Evolutionary conservation across 2,797 vertebrate genomes (phyloP).

Genomic region (Cuculus canorus): DNA sequence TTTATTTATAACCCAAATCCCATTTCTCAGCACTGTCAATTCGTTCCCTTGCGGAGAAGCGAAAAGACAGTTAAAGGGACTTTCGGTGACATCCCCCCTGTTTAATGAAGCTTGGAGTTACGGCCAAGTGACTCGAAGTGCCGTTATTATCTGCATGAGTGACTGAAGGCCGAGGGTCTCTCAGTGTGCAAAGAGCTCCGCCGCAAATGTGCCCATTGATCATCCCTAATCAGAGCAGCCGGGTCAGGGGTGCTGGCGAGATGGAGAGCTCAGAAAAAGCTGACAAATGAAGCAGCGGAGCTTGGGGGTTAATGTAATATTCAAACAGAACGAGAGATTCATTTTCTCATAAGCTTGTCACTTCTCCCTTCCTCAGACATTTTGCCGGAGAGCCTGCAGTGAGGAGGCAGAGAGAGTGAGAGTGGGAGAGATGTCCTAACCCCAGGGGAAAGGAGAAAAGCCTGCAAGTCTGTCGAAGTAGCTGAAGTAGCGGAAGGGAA

Average conservation of each 20-base stretch:
- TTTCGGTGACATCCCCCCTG: constrained; percentile 81
- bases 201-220: constrained; percentile 83
- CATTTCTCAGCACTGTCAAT: constrained; percentile 58
- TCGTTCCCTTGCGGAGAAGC: constrained; percentile 1
- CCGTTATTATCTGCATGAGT: constrained; percentile 86
- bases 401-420: neutral
- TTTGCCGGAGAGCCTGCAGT: neutral
- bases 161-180: constrained; percentile 78
- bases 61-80: constrained; percentile 74
- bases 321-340: constrained; percentile 71
- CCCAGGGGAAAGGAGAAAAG: neutral
- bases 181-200: constrained; percentile 75
- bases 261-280: constrained; percentile 69
- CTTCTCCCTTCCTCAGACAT: constrained; percentile 53
- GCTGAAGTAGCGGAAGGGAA: neutral
- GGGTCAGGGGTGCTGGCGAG: constrained; percentile 73
- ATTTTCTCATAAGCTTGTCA: constrained; percentile 64
- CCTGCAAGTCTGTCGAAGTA: neutral
- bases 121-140: constrained; percentile 81
- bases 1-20: constrained; percentile 64
- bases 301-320: constrained; percentile 72
- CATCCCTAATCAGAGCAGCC: constrained; percentile 80
- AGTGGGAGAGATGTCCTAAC: neutral
- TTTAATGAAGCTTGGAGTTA: constrained; percentile 85
- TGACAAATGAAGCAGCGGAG: constrained; percentile 74